Base-by-base conservation (phyloP, 2,888 invertebrate species). In the Bellardia bayeri region DNA sequence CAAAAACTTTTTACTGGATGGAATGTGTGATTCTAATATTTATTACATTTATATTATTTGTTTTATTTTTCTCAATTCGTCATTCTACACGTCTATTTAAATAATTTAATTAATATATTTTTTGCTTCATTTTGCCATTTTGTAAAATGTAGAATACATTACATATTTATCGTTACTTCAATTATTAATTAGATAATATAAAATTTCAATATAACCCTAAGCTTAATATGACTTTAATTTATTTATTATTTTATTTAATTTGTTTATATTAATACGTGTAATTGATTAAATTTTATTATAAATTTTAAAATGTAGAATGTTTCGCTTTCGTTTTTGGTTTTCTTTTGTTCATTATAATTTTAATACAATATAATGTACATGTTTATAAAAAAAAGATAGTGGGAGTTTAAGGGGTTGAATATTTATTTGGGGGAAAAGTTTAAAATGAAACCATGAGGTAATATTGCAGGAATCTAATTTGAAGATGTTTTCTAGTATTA, bases 1-100 rank as follows among this genome's bases (percentile, higher is more conserved):
- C 33, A 61, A 84, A 86, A 75, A 72, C 30, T 82, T 68, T 72
- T 84, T 80, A 82, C 33, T 87, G 87, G 87, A 87, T 87, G 87
- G 87, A 85, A 78, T 87, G 63, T 81, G 76, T 82, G 74, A 82
- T 64, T 78, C 63, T 79, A 79, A 87, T 74, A 75, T 74, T 82
- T 80, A 74, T 81, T 72, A 54, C 30, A 37, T 45, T n/a, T 42
- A 11, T 66, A 37, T 56, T 82, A 69, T 68, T 68, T 79, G 54
- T 58, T 72, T 56, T 74, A 3, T 45, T 61, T 69, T 71, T 68
- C 64, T 71, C 49, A 40, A 3, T 58, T n/a, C 3, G 66, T 71
- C 40, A 11, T 63, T 51, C 74, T 64, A 64, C 54, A 14, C 45
- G 14, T 64, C 33, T 79, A 68, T 56, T 56, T 42, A 66, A 56